These are phyloP conservation scores for Pterocles burchelli DNA, from an alignment of 2,113 vertebrate species.

Conservation along the genomic window DNA sequence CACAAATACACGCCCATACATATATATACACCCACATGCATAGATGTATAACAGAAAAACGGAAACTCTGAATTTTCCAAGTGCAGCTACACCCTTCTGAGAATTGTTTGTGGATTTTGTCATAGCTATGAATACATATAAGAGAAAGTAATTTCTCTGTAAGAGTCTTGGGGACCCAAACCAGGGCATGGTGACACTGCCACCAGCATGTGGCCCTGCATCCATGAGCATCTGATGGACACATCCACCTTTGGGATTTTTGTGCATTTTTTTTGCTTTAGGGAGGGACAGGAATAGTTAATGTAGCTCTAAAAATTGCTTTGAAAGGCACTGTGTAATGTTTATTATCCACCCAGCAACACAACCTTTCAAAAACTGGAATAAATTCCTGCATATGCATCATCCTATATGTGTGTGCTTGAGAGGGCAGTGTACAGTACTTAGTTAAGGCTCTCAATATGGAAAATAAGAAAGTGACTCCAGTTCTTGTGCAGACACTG, in stretches of 20 bases:
- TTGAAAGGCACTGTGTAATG: background rate
- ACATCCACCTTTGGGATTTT: background rate
- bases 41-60: background rate
- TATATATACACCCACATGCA: background rate
- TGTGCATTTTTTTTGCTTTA: background rate
- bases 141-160: background rate
- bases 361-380: background rate
- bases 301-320: background rate
- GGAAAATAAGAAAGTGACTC: background rate
- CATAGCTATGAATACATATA: too few relatives aligned
- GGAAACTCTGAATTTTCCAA: background rate
- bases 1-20: background rate
- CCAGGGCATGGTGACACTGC: rapidly evolving
- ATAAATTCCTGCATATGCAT: background rate
- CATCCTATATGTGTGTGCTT: rapidly evolving
- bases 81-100: background rate
- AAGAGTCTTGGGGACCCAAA: background rate
- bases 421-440: background rate
- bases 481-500: background rate
- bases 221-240: background rate
- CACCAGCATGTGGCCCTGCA: rapidly evolving
- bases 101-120: background rate
- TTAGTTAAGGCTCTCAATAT: background rate
- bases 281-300: background rate
- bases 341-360: background rate